Conservation (phyloP, 1,140 invertebrate genomes). For the Drosophila rhopaloa region DNA sequence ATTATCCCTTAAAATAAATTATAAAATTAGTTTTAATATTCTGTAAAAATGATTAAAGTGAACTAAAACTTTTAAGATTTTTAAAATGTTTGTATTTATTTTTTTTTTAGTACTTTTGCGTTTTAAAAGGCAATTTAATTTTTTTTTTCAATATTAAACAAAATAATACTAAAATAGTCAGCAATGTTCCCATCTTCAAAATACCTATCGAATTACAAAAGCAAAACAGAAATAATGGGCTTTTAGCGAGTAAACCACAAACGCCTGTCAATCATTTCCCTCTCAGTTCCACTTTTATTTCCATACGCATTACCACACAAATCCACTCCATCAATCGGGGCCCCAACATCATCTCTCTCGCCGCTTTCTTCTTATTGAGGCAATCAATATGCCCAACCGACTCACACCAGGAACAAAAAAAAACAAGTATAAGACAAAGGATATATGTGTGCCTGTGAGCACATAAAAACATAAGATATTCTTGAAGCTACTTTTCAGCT, state of each 20-base stretch:
- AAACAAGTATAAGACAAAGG: constrained; percentile 42
- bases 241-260: constrained; percentile 37
- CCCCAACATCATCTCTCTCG: constrained; percentile 3
- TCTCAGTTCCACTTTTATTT: constrained; percentile 27
- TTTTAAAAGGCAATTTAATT: no score
- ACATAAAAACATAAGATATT: constrained; percentile 66
- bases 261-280: constrained; percentile 54
- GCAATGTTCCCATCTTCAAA: background rate
- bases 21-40: no score
- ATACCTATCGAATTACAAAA: constrained; percentile 31
- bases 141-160: no score
- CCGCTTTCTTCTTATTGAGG: constrained; percentile 33
- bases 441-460: constrained; percentile 19
- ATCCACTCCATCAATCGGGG: constrained; percentile 52
- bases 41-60: no score
- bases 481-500: constrained; percentile 70
- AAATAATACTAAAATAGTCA: no score
- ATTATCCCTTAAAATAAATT: no score
- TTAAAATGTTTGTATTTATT: no score
- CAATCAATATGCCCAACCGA: constrained; percentile 57
- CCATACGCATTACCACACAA: constrained; percentile 44
- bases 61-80: no score
- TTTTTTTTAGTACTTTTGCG: no score
- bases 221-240: constrained; percentile 31
- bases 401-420: constrained; percentile 16